Conservation (phyloP, 2,888 invertebrate genomes). For the Anodontia alba region DNA sequence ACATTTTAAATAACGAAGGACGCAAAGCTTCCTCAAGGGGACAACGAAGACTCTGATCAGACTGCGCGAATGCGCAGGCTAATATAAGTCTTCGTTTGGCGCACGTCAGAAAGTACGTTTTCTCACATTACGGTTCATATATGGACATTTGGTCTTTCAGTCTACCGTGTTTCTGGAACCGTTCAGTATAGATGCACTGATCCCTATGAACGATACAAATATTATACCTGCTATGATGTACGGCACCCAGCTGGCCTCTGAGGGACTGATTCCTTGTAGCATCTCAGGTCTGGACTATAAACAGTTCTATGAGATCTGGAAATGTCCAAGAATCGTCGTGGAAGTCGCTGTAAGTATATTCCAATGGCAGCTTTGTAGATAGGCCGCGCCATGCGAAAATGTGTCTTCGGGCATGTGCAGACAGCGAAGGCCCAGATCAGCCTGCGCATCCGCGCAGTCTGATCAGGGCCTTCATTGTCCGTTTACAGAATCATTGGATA, state of each 20-base stretch:
- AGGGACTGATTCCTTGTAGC: constrained; percentile 36
- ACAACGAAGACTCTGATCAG: too few relatives aligned
- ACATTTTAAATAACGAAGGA: too few relatives aligned
- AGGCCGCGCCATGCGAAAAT: neutral
- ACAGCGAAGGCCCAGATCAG: too few relatives aligned
- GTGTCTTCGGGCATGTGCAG: neutral
- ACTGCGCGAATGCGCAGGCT: too few relatives aligned
- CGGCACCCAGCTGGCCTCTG: constrained; percentile 55
- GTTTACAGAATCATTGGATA: too few relatives aligned
- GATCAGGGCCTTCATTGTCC: too few relatives aligned
- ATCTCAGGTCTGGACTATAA: constrained; percentile 51
- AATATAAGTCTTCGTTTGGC: too few relatives aligned
- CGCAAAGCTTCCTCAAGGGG: too few relatives aligned
- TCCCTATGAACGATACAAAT: constrained; percentile 5
- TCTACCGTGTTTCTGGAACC: constrained; percentile 58
- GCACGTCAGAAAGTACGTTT: too few relatives aligned
- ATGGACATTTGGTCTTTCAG: too few relatives aligned
- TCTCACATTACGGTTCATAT: too few relatives aligned
- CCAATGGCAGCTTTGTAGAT: neutral
- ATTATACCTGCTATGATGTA: constrained; percentile 57
- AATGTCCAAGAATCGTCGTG: constrained; percentile 49
- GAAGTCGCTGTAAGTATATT: constrained; percentile 49
- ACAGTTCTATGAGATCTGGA: constrained; percentile 55
- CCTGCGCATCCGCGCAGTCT: too few relatives aligned
- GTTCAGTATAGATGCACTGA: constrained; percentile 23